These are phyloP conservation scores for Leptopterna dolabrata DNA, from an alignment of 2,888 invertebrate species.

Conservation along the genomic window DNA sequence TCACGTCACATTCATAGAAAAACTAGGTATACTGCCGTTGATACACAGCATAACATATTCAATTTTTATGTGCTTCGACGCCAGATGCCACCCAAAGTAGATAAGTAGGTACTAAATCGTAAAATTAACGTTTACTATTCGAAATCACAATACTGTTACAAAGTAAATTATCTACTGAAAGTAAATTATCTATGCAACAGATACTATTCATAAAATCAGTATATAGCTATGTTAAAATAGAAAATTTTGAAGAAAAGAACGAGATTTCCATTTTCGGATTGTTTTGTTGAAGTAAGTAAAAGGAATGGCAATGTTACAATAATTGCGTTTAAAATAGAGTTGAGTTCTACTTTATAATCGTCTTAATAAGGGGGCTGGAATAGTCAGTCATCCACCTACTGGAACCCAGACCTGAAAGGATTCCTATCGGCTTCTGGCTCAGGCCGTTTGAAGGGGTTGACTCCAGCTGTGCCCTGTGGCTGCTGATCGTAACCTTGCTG, in stretches of 20 bases:
- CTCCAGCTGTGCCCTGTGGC: conserved; percentile 62
- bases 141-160: too few relatives aligned
- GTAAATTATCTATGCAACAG: too few relatives aligned
- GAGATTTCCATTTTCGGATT: too few relatives aligned
- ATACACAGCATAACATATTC: too few relatives aligned
- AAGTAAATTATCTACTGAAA: too few relatives aligned
- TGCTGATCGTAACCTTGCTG: conserved; percentile 62
- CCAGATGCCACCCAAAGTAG: too few relatives aligned
- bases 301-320: neutral
- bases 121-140: too few relatives aligned
- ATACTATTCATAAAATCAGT: too few relatives aligned
- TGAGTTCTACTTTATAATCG: neutral
- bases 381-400: conserved; percentile 1
- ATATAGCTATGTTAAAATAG: too few relatives aligned
- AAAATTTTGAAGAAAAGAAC: too few relatives aligned
- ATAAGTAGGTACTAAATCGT: too few relatives aligned
- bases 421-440: conserved; percentile 71
- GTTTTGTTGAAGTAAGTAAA: neutral
- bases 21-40: neutral
- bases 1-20: neutral
- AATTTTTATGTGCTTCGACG: too few relatives aligned
- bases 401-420: conserved; percentile 77
- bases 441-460: conserved; percentile 70
- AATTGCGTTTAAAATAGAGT: neutral
- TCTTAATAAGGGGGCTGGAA: conserved; percentile 39